Base-by-base conservation (phyloP, 1,140 invertebrate genomes). In the Aphelenchoides besseyi region DNA sequence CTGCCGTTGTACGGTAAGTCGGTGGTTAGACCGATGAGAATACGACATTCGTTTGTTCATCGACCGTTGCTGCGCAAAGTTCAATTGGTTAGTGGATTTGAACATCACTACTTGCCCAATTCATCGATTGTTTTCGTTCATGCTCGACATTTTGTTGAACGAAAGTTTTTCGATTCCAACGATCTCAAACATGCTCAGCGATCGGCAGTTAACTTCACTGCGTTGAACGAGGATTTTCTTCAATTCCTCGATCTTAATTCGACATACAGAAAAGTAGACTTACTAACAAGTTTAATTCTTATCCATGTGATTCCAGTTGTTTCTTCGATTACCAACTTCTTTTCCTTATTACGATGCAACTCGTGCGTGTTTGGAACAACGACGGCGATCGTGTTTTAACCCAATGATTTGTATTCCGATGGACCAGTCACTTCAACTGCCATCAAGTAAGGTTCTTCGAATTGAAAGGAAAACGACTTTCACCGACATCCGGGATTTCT, bases 31-130 rank as follows among this genome's bases (percentile, higher is more conserved):
- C 55, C 55, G 5, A 28, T 8, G 16, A 8, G 5, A 8, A 59
- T 59, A 5, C 55, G 55, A 12, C 55, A 59, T 23, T 59, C 55
- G 5, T 59, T 59, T 23, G 18, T 59, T 23, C 55, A 59, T 23
- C 55, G 55, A 33, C 5, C 55, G 18, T 23, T 59, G 26, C 18
- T 59, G 55, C 55, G 5, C 5, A 33, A 28, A 28, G 18, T 59
- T 8, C 5, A 59, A 23, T 33, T 59, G 18, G 18, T 59, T 28
- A 23, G 55, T 5, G 18, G 55, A 8, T 59, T 8, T 33, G 55
- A 59, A 23, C 55, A 59, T 23, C 5, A 59, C 5, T 59, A 8
- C 23, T 8, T 59, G 5, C 5, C 5, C 55, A 5, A 28, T 59
- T 59, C 55, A 28, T 8, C 55, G 18, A 28, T 18, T 8, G 5